phyloP scores from a whole-genome alignment of 2,113 vertebrate genomes.

The Mus spicilegus region DNA sequence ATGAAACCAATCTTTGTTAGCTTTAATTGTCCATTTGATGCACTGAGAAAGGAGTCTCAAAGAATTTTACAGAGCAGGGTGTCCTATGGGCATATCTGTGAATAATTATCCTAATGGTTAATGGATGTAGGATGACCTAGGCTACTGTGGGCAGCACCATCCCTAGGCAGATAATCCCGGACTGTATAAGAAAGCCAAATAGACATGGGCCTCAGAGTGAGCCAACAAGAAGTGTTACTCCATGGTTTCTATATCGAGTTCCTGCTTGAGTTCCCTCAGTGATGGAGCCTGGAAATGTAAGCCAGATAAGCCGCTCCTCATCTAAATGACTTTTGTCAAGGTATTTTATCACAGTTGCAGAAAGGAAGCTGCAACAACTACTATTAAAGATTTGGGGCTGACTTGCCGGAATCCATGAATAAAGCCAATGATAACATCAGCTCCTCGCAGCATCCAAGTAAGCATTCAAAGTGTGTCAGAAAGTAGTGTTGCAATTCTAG shows the following conservation, averaged over 20 bases:
- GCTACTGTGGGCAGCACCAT: background rate
- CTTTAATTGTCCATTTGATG: background rate
- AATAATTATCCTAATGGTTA: background rate
- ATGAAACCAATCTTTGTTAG: background rate
- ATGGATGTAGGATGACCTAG: no score
- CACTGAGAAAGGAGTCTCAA: background rate
- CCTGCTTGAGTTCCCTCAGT: background rate
- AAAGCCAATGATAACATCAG: background rate
- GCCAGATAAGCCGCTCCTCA: no score
- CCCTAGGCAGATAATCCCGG: background rate
- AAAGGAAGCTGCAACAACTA: no score
- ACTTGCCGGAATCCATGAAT: background rate
- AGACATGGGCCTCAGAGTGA: background rate
- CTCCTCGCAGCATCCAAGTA: background rate
- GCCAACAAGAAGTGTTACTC: background rate
- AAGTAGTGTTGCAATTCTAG: background rate
- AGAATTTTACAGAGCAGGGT: no score
- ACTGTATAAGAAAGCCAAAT: background rate
- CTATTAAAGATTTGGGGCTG: background rate
- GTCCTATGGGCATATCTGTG: no score
- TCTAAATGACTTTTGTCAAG: no score
- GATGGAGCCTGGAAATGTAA: background rate
- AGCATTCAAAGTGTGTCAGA: slow-evolving; percentile 9
- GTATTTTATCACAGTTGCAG: background rate
- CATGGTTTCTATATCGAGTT: background rate